Percentiles rank a stretch among this genome's conserved stretches.
These are phyloP conservation scores for Apotomis betuletana DNA, from an alignment of 2,888 invertebrate species.

Conservation along the genomic window DNA sequence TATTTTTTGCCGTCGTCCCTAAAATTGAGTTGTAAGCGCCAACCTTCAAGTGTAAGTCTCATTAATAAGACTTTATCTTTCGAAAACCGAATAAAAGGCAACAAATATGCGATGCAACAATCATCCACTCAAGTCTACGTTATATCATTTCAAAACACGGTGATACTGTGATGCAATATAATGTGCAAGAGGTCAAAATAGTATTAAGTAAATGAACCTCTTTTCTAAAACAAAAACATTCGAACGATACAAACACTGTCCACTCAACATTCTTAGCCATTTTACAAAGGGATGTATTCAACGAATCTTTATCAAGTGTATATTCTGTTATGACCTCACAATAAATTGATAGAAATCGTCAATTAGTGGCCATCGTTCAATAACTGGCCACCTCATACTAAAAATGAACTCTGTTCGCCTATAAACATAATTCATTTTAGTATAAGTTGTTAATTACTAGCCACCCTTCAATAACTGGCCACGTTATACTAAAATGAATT, in stretches of 20 bases:
- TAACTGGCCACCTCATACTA: too few species aligned
- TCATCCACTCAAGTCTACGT: conserved; percentile 46
- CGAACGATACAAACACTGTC: conserved; percentile 66
- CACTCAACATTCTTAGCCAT: conserved; percentile 80
- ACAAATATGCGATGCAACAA: conserved; percentile 26
- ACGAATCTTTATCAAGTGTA: conserved; percentile 57
- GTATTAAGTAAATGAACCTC: conserved; percentile 63
- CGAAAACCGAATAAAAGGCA: background rate
- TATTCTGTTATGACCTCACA: background rate
- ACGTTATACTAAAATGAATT: too few species aligned
- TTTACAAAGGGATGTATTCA: conserved; percentile 51
- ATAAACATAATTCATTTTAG: too few species aligned
- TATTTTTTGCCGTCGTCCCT: conserved; percentile 1
- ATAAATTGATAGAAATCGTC: too few species aligned
- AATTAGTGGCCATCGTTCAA: too few species aligned
- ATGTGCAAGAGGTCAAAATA: conserved; percentile 62
- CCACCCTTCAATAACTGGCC: too few species aligned
- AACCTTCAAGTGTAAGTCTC: background rate
- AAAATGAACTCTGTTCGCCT: too few species aligned
- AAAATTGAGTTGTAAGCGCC: conserved; percentile 15
- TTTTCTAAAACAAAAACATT: conserved; percentile 48
- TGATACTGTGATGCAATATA: conserved; percentile 44
- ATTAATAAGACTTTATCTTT: background rate
- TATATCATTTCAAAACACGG: conserved; percentile 41
- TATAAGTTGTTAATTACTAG: too few species aligned